Percentiles rank a stretch among this genome's conserved stretches.
Conservation (phyloP, 2,113 vertebrate genomes). For the Psophia crepitans region DNA sequence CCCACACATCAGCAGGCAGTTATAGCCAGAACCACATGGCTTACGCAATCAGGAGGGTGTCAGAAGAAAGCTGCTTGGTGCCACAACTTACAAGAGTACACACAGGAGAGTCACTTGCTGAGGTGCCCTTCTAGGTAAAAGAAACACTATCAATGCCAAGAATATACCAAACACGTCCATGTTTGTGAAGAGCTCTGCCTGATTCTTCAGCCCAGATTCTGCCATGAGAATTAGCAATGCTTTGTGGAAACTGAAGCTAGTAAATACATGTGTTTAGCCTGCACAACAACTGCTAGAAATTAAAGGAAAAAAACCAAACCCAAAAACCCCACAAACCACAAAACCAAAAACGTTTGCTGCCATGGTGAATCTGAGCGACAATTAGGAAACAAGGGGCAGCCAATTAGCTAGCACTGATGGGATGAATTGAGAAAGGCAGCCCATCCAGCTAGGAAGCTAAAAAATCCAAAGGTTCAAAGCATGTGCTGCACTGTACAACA, state of each 20-base stretch:
- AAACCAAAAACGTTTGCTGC: background rate
- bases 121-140: background rate
- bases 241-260: background rate
- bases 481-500: background rate
- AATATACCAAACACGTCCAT: background rate
- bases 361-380: background rate
- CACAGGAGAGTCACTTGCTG: background rate
- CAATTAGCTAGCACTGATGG: background rate
- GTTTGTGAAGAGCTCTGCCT: background rate
- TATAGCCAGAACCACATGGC: background rate
- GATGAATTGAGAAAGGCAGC: background rate
- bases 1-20: background rate
- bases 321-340: too few relatives aligned
- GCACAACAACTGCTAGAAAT: background rate
- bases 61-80: background rate
- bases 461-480: fast-evolving
- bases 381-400: background rate
- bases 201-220: background rate
- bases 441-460: background rate
- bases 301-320: too few relatives aligned
- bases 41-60: background rate
- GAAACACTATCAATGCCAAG: background rate
- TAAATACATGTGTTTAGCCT: background rate
- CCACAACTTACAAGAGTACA: background rate
- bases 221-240: background rate